Conservation (phyloP, 2,113 vertebrate genomes). For the Pseudorhombus dupliciocellatus region DNA sequence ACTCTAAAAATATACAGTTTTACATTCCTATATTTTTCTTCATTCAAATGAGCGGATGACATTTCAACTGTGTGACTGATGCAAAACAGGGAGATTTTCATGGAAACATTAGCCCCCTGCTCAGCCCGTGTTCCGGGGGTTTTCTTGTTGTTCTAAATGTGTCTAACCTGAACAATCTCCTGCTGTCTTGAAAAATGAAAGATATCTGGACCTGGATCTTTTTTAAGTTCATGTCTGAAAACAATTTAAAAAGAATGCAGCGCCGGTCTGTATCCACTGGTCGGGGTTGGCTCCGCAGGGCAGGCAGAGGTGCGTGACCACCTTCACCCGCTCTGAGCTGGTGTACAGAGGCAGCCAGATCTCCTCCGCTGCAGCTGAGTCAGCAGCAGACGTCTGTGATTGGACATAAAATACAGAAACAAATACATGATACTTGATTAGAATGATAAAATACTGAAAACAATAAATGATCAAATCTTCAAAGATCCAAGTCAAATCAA, state of each 20-base stretch:
- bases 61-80: too few relatives aligned
- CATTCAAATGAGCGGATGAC: too few relatives aligned
- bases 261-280: slow-evolving; percentile 94
- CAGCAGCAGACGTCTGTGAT: slow-evolving; percentile 80
- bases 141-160: too few relatives aligned
- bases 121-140: too few relatives aligned
- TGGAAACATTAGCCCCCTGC: too few relatives aligned
- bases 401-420: neutral
- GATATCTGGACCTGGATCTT: too few relatives aligned
- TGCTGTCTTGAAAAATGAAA: too few relatives aligned
- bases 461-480: neutral
- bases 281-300: slow-evolving; percentile 88
- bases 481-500: neutral
- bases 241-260: slow-evolving; percentile 85
- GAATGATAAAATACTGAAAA: slow-evolving; percentile 1
- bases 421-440: neutral
- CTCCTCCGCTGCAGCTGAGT: slow-evolving; percentile 84
- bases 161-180: too few relatives aligned
- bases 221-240: neutral
- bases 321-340: slow-evolving; percentile 87
- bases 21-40: neutral
- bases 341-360: slow-evolving; percentile 92
- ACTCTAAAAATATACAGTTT: neutral
- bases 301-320: slow-evolving; percentile 90
- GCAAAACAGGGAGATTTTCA: neutral